These are phyloP conservation scores for Toxonevra muliebris DNA, from an alignment of 2,888 invertebrate species.

Conservation along the genomic window DNA sequence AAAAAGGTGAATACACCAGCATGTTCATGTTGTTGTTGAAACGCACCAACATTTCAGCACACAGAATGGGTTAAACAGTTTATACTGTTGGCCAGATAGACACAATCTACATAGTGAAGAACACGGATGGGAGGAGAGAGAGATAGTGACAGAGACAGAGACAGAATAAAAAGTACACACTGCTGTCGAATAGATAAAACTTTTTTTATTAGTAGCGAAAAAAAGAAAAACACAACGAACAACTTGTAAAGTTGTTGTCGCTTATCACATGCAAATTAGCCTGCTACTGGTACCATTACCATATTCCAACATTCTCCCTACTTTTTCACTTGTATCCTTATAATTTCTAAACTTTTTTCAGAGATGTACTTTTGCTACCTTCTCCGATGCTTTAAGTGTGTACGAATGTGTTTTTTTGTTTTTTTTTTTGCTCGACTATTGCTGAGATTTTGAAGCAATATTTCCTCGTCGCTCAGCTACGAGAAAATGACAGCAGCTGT, in stretches of 20 bases:
- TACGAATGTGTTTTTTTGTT: slow-evolving; percentile 6
- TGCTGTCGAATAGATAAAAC: neutral
- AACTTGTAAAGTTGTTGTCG: slow-evolving; percentile 1
- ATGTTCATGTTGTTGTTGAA: neutral
- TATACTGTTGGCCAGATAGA: neutral
- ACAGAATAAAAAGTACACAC: neutral
- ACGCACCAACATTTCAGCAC: neutral
- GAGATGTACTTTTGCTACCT: neutral
- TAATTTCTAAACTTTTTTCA: neutral
- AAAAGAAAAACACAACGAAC: neutral
- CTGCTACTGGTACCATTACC: neutral
- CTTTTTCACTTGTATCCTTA: no score
- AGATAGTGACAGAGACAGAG: no score
- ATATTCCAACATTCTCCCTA: neutral
- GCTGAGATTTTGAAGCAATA: neutral
- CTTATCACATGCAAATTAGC: slow-evolving; percentile 7
- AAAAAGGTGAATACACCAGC: neutral
- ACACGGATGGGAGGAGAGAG: no score
- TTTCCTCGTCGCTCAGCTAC: no score
- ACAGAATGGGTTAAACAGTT: neutral
- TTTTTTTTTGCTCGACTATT: neutral
- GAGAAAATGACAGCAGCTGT: no score
- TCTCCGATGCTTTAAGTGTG: neutral
- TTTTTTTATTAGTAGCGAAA: neutral
- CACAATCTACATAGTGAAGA: no score